Evolutionary conservation across 2,797 vertebrate species (phyloP).

Genomic region (Chelidonichthys spinosus): DNA sequence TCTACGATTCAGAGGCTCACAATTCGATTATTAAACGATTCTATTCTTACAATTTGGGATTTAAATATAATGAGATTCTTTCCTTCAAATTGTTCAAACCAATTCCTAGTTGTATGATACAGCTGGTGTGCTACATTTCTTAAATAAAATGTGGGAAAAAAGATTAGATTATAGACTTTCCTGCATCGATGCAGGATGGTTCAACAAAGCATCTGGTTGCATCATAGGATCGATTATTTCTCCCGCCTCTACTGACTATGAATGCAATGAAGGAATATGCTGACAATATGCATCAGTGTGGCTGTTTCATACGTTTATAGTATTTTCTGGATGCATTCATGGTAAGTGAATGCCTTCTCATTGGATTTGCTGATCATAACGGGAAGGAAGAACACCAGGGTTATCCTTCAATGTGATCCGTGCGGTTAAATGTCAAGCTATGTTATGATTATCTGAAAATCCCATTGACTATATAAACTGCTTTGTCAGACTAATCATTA

Average conservation of each 20-base stretch:
- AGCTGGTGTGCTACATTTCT: too few relatives aligned
- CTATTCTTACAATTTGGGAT: too few relatives aligned
- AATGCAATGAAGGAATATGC: conserved; percentile 9
- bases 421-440: not conserved
- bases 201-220: too few relatives aligned
- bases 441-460: conserved; percentile 22
- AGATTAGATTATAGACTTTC: too few relatives aligned
- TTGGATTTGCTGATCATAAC: not conserved
- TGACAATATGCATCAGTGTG: conserved; percentile 15
- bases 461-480: conserved; percentile 8
- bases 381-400: not conserved
- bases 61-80: too few relatives aligned
- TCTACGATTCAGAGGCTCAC: too few relatives aligned
- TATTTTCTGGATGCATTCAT: not conserved
- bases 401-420: not conserved
- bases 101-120: too few relatives aligned
- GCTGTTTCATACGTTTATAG: conserved; percentile 4
- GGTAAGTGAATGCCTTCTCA: not conserved
- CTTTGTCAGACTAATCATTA: conserved; percentile 29
- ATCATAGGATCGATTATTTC: too few relatives aligned
- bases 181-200: too few relatives aligned
- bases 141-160: too few relatives aligned
- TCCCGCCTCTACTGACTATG: not conserved
- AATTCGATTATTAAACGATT: too few relatives aligned
- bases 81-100: too few relatives aligned